A percentile compares a stretch with the other conserved stretches of the same genome.
These are phyloP conservation scores for Plagodis pulveraria DNA, from an alignment of 2,888 invertebrate genomes.

Conservation along the genomic window DNA sequence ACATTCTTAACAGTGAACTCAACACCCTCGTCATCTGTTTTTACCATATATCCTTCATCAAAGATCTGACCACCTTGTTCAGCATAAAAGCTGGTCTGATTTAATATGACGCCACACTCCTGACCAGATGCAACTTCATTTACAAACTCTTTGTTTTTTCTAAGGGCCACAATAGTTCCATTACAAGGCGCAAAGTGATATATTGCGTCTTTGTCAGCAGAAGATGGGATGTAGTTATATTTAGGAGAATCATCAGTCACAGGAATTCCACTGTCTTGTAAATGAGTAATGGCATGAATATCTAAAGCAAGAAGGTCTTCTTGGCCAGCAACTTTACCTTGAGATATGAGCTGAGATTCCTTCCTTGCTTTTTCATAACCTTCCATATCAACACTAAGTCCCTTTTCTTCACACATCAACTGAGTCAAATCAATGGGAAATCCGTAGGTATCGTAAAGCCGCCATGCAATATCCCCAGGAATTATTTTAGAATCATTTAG, in stretches of 20 bases:
- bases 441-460: constrained; percentile 99
- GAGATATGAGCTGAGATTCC: constrained; percentile 94
- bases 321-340: constrained; percentile 92
- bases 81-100: constrained; percentile 98
- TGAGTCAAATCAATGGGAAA: constrained; percentile 99
- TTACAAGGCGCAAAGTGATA: constrained; percentile 91
- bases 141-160: constrained; percentile 93
- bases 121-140: constrained; percentile 92
- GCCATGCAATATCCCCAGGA: constrained; percentile 99
- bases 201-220: constrained; percentile 87
- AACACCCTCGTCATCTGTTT: constrained; percentile 92
- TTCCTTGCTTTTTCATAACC: constrained; percentile 97
- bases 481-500: constrained; percentile 89
- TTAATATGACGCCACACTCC: constrained; percentile 96
- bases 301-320: constrained; percentile 95
- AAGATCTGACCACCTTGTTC: constrained; percentile 99
- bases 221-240: constrained; percentile 92
- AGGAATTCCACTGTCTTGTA: constrained; percentile 91
- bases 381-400: constrained; percentile 93
- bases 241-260: constrained; percentile 96
- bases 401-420: constrained; percentile 98
- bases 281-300: constrained; percentile 96
- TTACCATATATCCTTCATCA: constrained; percentile 96
- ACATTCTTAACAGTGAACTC: constrained; percentile 97
- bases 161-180: constrained; percentile 92